Evolutionary conservation across 2,888 invertebrate genomes (phyloP).

Genomic region (Autographa pulchrina): DNA sequence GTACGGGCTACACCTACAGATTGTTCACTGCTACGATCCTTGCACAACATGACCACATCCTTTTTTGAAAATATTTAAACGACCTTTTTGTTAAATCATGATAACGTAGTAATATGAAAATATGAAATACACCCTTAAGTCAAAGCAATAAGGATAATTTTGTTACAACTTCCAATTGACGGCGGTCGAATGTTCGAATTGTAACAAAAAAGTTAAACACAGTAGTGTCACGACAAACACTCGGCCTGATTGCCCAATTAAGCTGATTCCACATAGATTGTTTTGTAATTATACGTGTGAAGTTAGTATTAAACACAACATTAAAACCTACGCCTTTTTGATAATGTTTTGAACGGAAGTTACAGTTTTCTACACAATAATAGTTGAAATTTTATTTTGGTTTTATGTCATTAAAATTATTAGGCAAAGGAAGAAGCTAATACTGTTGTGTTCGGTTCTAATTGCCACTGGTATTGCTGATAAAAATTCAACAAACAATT

Average conservation of each 20-base stretch:
- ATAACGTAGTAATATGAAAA: background rate
- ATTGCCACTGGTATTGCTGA: too few relatives aligned
- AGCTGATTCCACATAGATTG: constrained; percentile 3
- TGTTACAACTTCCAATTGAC: background rate
- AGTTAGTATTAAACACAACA: background rate
- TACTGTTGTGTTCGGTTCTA: too few relatives aligned
- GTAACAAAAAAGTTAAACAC: constrained; percentile 5
- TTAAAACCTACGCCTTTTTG: background rate
- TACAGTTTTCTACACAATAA: background rate
- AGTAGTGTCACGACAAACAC: background rate
- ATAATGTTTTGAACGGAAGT: background rate
- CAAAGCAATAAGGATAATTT: constrained; percentile 1
- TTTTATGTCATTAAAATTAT: too few relatives aligned
- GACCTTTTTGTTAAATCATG: background rate
- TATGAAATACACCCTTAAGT: background rate
- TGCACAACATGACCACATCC: too few relatives aligned
- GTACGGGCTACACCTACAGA: too few relatives aligned
- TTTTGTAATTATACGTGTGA: constrained; percentile 8
- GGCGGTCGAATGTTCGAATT: background rate
- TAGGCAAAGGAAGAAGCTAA: too few relatives aligned
- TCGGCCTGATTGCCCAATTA: constrained; percentile 7
- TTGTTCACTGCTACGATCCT: too few relatives aligned
- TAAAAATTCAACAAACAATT: too few relatives aligned
- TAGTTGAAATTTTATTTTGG: background rate
- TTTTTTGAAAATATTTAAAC: too few relatives aligned